These are phyloP conservation scores for Choloepus hoffmanni DNA, from an alignment of 2,113 vertebrate genomes.

Conservation along the genomic window DNA sequence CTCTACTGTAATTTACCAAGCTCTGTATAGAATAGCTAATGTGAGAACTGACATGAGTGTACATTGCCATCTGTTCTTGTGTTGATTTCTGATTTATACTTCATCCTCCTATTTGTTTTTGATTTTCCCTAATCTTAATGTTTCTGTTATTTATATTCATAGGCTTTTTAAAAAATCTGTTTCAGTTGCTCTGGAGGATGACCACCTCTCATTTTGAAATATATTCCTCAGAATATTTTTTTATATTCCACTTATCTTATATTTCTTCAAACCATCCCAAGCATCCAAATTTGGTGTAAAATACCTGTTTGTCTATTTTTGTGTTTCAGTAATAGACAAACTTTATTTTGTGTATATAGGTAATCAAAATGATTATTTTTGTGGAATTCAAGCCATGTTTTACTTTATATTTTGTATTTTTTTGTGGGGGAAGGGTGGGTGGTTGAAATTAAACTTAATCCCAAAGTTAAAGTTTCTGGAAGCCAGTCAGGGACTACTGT, in stretches of 20 bases:
- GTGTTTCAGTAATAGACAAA: background rate
- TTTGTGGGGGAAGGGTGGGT: background rate
- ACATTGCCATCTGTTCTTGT: background rate
- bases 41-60: slow-evolving; percentile 14
- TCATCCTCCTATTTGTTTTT: background rate
- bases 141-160: background rate
- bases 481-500: background rate
- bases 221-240: background rate
- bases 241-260: background rate
- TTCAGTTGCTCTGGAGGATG: background rate
- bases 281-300: slow-evolving; percentile 12
- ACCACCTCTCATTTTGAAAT: slow-evolving; percentile 31
- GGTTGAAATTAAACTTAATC: background rate
- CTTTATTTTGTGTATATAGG: background rate
- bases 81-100: background rate
- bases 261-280: background rate
- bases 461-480: slow-evolving; percentile 38
- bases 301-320: background rate
- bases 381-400: slow-evolving; percentile 6
- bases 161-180: background rate
- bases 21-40: background rate
- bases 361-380: slow-evolving; percentile 43
- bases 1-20: background rate
- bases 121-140: background rate
- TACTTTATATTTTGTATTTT: background rate